phyloP scores from a whole-genome alignment of 1,140 invertebrate species.

The Carposina sasakii region DNA sequence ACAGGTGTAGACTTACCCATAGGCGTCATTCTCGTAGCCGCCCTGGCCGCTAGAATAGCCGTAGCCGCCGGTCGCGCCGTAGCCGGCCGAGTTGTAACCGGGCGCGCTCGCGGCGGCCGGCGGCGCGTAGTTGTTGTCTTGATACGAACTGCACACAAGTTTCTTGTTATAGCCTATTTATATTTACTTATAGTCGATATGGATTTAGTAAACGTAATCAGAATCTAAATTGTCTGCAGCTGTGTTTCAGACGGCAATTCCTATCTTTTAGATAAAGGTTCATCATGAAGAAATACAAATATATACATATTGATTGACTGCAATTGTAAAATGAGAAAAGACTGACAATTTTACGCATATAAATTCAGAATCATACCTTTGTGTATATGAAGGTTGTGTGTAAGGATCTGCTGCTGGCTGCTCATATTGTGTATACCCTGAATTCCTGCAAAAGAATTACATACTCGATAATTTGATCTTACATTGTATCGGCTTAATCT shows the following conservation, averaged over 20 bases:
- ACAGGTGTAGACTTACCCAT: constrained; percentile 38
- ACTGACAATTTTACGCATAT: too few species aligned
- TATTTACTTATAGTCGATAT: constrained; percentile 1
- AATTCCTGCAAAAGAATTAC: constrained; percentile 40
- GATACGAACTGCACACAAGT: constrained; percentile 47
- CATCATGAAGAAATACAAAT: too few species aligned
- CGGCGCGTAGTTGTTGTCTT: constrained; percentile 42
- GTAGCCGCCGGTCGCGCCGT: constrained; percentile 50
- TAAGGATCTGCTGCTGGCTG: constrained; percentile 50
- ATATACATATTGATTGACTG: too few species aligned
- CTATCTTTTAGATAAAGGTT: constrained; percentile 51
- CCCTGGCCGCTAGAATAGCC: constrained; percentile 55
- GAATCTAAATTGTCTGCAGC: constrained; percentile 47
- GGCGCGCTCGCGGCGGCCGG: constrained; percentile 39
- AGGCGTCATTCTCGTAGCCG: constrained; percentile 54
- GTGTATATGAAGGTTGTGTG: constrained; percentile 45
- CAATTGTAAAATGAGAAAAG: too few species aligned
- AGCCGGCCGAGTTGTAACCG: constrained; percentile 45
- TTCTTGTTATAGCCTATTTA: constrained; percentile 9
- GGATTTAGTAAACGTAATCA: constrained; percentile 27
- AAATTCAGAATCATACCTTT: too few species aligned
- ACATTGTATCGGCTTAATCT: too few species aligned
- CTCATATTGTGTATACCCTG: constrained; percentile 61
- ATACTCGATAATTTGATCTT: too few species aligned
- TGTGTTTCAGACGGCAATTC: constrained; percentile 68